These are phyloP conservation scores for Marasmarcha lunaedactyla DNA, from an alignment of 2,888 invertebrate species.

Conservation along the genomic window DNA sequence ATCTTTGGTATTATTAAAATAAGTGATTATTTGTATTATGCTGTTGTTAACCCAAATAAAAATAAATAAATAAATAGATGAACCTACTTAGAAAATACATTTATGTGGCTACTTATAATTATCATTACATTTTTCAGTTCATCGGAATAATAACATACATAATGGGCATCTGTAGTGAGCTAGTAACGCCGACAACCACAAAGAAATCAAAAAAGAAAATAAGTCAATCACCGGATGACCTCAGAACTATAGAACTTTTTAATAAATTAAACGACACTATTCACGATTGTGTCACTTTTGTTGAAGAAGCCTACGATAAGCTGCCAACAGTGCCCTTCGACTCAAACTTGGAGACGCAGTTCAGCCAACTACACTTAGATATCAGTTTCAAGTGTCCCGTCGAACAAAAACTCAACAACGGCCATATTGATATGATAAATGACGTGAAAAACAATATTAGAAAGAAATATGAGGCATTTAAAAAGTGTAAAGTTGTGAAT, in stretches of 20 bases:
- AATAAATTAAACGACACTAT: slow-evolving; percentile 39
- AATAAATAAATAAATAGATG: too few species aligned
- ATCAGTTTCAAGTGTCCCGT: slow-evolving; percentile 47
- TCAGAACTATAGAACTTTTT: slow-evolving; percentile 36
- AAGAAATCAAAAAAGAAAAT: slow-evolving; percentile 72
- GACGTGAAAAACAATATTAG: slow-evolving; percentile 66
- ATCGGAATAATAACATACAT: slow-evolving; percentile 68
- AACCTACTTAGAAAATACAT: too few species aligned
- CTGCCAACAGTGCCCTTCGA: slow-evolving; percentile 42
- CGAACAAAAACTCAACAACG: slow-evolving; percentile 50
- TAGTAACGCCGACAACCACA: slow-evolving; percentile 53
- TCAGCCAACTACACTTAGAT: slow-evolving; percentile 39
- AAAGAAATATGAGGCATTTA: slow-evolving; percentile 66
- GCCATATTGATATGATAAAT: slow-evolving; percentile 56
- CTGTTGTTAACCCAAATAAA: too few species aligned
- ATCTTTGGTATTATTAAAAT: too few species aligned
- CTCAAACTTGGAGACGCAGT: slow-evolving; percentile 37
- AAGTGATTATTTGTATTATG: too few species aligned
- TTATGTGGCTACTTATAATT: too few species aligned
- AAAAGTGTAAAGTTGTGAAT: slow-evolving; percentile 23
- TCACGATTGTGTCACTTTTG: slow-evolving; percentile 33
- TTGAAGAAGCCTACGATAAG: slow-evolving; percentile 50
- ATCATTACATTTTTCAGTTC: slow-evolving; percentile 46
- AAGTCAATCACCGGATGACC: slow-evolving; percentile 52
- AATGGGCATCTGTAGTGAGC: slow-evolving; percentile 66